Conservation (phyloP, 2,797 vertebrate genomes). For the Sebastolobus altivelis region DNA sequence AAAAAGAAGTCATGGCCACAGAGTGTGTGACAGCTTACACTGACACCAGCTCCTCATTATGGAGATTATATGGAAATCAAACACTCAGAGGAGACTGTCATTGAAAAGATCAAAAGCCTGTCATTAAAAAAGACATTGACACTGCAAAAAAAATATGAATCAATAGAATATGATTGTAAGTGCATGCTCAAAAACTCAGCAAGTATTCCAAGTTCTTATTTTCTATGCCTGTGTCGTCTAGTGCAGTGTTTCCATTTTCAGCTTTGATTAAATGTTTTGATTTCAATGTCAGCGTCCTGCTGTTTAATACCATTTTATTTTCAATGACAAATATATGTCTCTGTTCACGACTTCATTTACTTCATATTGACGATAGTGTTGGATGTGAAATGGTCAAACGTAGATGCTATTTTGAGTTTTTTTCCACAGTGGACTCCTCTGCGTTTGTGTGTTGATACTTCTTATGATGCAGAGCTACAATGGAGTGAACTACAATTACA, state of each 20-base stretch:
- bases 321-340: neutral
- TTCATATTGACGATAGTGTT: neutral
- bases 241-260: neutral
- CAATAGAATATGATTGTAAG: neutral
- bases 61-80: constrained; percentile 2
- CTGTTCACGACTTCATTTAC: neutral
- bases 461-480: neutral
- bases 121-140: neutral
- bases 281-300: neutral
- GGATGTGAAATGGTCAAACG: neutral
- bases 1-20: neutral
- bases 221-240: neutral
- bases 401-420: neutral
- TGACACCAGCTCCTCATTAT: neutral
- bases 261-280: constrained; percentile 9
- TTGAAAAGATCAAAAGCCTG: neutral
- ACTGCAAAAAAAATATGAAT: neutral
- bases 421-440: neutral
- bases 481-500: neutral
- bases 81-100: neutral
- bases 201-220: neutral
- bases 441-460: neutral
- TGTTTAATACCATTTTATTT: constrained; percentile 4
- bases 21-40: neutral
- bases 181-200: neutral